Percentiles rank a stretch among this genome's conserved stretches.
Conservation (phyloP, 2,113 vertebrate genomes). For the Nasalis larvatus region DNA sequence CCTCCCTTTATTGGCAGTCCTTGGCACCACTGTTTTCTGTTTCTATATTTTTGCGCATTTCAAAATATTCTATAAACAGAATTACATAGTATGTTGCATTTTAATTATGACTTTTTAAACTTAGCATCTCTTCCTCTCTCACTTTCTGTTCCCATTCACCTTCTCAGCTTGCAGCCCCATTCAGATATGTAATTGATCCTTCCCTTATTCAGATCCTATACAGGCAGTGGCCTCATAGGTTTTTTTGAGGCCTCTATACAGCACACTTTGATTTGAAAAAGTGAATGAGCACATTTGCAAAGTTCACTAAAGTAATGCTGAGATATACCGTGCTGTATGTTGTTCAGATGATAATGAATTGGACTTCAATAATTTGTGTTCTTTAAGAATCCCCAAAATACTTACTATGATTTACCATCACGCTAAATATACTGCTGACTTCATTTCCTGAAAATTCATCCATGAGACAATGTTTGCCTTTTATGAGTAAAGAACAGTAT, state of each 20-base stretch:
- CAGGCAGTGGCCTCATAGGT: neutral
- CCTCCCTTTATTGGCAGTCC: neutral
- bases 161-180: neutral
- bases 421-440: neutral
- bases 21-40: neutral
- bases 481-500: slow-evolving; percentile 15
- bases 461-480: neutral
- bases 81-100: neutral
- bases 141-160: neutral
- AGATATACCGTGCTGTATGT: neutral
- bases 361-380: neutral
- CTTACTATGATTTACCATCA: neutral
- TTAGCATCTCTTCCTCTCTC: no score
- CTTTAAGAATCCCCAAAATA: neutral
- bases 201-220: neutral
- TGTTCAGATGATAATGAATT: neutral
- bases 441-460: neutral
- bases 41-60: neutral
- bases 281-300: neutral
- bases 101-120: neutral
- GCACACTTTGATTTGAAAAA: neutral
- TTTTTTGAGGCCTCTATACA: neutral
- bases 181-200: neutral
- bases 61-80: neutral
- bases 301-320: neutral